Base-by-base conservation (phyloP, 2,113 vertebrate genomes). In the Sinocyclocheilus grahami region DNA sequence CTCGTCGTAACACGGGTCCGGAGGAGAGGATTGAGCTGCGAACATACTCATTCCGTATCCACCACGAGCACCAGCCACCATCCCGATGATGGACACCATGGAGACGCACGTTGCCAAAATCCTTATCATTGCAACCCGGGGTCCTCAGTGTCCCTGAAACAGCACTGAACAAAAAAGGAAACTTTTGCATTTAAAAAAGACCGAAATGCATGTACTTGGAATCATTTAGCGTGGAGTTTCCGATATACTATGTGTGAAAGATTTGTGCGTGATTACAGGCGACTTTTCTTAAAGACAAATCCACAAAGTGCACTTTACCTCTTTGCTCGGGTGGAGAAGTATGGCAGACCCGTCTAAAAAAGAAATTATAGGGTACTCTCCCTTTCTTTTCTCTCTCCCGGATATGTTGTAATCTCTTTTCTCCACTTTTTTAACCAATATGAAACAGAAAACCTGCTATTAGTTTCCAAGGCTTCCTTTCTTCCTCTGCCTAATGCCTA, bases 1-100 rank as follows among this genome's bases (percentile, higher is more conserved):
- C 94, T 99, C 98, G 60, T 99, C 97, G 85, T 98, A 97, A 93
- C 98, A 99, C n/a, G 98, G 98, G 86, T 99, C 98, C 3, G 98
- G 98, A 79, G 97, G 97, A 5, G 97, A 96, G 3, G 96, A 97
- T 91, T 98, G 98, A 78, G 97, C 97, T 0, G 98, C 96, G 87
- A 99, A 99, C 97, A 97, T 95, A 92, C 94, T 95, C 90, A 96
- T 95, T 83, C 96, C 96, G 91, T 95, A 95, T 62, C 95, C 96
- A 30, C 93, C 95, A 22, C 92, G 93, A 72, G 91, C 95, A 37
- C 94, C 94, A 75, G 92, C 91, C 92, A 92, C 93, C 91, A 97
- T 94, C 90, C 95, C 95, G 60, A 92, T 95, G 76, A 96, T 90
- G 14, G 96, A 95, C 92, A 96, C 95, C 90, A 96, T 91, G 90